Conservation (phyloP, 2,113 vertebrate genomes). For the Peromyscus californicus region DNA sequence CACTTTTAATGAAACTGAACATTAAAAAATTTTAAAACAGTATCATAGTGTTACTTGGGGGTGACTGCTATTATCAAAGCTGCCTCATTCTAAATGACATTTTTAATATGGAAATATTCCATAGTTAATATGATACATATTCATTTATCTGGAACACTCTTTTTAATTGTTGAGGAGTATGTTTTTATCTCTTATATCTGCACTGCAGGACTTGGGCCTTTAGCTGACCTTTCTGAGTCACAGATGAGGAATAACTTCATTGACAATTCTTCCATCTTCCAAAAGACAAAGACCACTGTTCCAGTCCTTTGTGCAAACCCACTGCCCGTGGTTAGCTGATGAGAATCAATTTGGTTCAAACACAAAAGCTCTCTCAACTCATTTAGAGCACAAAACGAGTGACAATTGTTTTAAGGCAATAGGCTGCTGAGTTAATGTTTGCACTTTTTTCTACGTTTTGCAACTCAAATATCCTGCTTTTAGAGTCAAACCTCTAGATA, state of each 20-base stretch:
- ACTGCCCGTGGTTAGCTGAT: constrained; percentile 60
- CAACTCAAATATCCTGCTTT: constrained; percentile 63
- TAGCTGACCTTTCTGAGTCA: constrained; percentile 77
- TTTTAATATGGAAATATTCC: constrained; percentile 25
- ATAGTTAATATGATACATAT: background rate
- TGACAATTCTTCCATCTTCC: constrained; percentile 73
- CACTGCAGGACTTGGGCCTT: constrained; percentile 75
- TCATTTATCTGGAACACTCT: background rate
- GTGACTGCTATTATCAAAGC: background rate
- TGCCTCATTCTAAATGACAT: background rate
- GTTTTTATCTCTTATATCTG: constrained; percentile 66
- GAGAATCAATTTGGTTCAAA: constrained; percentile 62
- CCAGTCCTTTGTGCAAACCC: constrained; percentile 68
- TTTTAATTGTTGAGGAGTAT: background rate
- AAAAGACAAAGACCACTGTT: constrained; percentile 58
- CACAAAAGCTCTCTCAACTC: constrained; percentile 53
- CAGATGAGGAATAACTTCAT: constrained; percentile 78
- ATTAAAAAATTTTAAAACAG: constrained; percentile 26
- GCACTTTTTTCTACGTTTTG: constrained; percentile 75
- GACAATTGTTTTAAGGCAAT: constrained; percentile 47
- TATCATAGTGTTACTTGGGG: background rate
- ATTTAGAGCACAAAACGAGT: constrained; percentile 71
- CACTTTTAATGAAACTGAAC: background rate
- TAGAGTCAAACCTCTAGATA: constrained; percentile 84
- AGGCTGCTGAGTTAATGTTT: constrained; percentile 26